phyloP scores from a whole-genome alignment of 2,113 vertebrate species.

The Oxygymnocypris stewartii region DNA sequence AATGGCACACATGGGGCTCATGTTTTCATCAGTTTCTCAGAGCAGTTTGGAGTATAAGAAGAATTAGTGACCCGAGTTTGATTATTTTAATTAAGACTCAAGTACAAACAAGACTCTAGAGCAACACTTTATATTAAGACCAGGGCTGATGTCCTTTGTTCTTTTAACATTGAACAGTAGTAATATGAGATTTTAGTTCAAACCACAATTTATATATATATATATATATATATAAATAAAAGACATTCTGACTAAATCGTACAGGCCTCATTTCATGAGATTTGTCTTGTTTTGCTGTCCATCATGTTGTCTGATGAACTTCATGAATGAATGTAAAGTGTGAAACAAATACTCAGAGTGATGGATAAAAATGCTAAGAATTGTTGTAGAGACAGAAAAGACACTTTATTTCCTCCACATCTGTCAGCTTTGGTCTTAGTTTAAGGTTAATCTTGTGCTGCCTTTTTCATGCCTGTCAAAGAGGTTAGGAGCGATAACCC shows the following conservation, averaged over 20 bases:
- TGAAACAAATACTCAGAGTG: not conserved
- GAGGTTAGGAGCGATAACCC: slow-evolving; percentile 24
- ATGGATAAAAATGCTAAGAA: slow-evolving; percentile 19
- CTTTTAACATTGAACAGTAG: not conserved
- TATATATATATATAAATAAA: not conserved
- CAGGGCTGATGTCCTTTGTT: not conserved
- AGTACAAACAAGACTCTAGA: not conserved
- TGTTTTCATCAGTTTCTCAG: not conserved
- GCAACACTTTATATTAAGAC: not conserved
- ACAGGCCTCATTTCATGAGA: not conserved
- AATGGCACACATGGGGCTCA: not conserved
- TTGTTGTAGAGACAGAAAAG: slow-evolving; percentile 5
- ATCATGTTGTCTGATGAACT: slow-evolving; percentile 12
- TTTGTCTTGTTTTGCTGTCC: not conserved
- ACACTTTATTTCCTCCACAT: not conserved
- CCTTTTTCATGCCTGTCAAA: slow-evolving; percentile 17
- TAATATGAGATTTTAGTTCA: not conserved
- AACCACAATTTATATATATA: no score
- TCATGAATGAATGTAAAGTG: not conserved
- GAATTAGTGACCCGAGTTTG: not conserved
- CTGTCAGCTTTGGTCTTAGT: slow-evolving; percentile 41
- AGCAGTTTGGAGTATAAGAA: not conserved
- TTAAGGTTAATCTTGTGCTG: slow-evolving; percentile 38
- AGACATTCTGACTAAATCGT: not conserved
- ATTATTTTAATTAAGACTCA: not conserved